A percentile compares a stretch with the other conserved stretches of the same genome.
Evolutionary conservation across 2,797 vertebrate species (phyloP).

Genomic region (Catamblyrhynchus diadema): DNA sequence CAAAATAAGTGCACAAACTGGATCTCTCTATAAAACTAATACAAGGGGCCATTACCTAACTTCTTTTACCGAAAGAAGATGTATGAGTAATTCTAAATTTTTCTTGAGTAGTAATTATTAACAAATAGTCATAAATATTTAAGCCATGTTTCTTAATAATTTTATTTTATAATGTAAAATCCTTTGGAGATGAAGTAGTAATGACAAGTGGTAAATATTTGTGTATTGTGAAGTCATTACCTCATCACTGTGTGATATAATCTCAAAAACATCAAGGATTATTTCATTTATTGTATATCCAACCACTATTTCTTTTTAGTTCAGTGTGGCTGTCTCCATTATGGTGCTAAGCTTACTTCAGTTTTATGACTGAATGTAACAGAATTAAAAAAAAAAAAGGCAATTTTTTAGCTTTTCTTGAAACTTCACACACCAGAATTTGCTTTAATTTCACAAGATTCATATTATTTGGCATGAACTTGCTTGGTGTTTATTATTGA

Average conservation of each 20-base stretch:
- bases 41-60: background rate
- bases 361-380: background rate
- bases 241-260: background rate
- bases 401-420: background rate
- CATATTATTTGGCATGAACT: background rate
- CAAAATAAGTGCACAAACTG: background rate
- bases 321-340: rapidly evolving
- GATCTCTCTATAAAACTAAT: background rate
- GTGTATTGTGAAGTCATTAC: background rate
- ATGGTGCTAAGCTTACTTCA: background rate
- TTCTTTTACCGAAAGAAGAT: background rate
- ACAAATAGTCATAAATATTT: slow-evolving; percentile 18
- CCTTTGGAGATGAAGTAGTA: background rate
- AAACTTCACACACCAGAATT: background rate
- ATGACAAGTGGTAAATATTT: background rate
- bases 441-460: background rate
- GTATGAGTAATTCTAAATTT: background rate
- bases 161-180: background rate
- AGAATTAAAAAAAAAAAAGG: background rate
- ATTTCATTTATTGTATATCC: background rate
- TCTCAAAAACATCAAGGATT: background rate
- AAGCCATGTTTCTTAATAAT: background rate
- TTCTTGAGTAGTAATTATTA: background rate
- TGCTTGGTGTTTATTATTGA: background rate
- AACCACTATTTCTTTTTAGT: background rate